These are phyloP conservation scores for Thunnus thynnus DNA, from an alignment of 2,113 vertebrate species.

Conservation along the genomic window DNA sequence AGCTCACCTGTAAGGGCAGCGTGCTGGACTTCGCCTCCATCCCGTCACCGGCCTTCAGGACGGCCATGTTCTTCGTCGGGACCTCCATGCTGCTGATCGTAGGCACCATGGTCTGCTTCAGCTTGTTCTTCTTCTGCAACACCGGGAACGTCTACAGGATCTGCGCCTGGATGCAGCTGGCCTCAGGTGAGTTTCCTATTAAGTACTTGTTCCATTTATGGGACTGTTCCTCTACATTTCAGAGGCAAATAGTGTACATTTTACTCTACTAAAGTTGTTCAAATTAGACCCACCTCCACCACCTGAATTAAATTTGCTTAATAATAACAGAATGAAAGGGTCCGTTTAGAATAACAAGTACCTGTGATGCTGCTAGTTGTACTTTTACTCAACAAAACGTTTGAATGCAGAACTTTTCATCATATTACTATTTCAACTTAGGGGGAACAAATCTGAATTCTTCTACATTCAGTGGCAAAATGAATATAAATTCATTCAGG, in stretches of 20 bases:
- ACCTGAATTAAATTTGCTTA: too few species aligned
- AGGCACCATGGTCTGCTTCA: slow-evolving; percentile 92
- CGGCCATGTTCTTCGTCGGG: slow-evolving; percentile 95
- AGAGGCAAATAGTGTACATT: not conserved
- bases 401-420: too few species aligned
- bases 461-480: not conserved
- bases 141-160: slow-evolving; percentile 94
- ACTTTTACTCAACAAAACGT: too few species aligned
- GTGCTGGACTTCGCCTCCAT: slow-evolving; percentile 92
- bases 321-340: too few species aligned
- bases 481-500: not conserved
- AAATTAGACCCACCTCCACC: not conserved
- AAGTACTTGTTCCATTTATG: not conserved
- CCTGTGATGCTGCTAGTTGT: too few species aligned
- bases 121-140: slow-evolving; percentile 96
- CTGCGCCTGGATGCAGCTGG: slow-evolving; percentile 97
- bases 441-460: too few species aligned
- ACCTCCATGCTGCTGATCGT: slow-evolving; percentile 93
- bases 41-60: slow-evolving; percentile 95
- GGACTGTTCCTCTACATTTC: not conserved
- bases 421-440: too few species aligned
- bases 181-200: slow-evolving; percentile 84
- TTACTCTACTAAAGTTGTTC: not conserved
- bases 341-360: too few species aligned
- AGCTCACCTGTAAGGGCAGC: slow-evolving; percentile 95